Evolutionary conservation across 2,113 vertebrate genomes (phyloP), one percentile per base, ranked within the genome.

Genomic region (Channa maculata): DNA sequence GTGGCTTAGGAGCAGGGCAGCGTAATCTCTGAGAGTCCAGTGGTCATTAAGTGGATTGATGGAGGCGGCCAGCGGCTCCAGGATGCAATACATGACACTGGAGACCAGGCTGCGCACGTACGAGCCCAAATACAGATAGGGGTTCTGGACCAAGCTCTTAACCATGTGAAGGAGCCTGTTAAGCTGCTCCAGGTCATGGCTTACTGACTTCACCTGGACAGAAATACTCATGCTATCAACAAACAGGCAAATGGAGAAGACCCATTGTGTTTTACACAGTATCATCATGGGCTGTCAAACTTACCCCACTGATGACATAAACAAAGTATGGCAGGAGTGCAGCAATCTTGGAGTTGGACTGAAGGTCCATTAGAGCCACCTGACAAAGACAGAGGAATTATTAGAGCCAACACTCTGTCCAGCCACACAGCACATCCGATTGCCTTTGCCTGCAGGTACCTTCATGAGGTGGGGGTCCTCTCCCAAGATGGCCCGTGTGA

Each of bases 1-100:
- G 87, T 96, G 95, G 77, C 96, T 96, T n/a, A 98, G 95, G 0
- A 98, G 93, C 74, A 97, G 91, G 0, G 97, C 97, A 0, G 96
- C 97, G 0, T 96, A 97, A 80, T 98, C 97, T 0, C 97, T 85
- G 15, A 98, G 93, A 7, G 96, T 97, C 97, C 97, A 98, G 93
- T 98, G 97, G 92, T 98, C 97, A 7, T 98, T 98, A n/a, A 98
- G 94, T 0, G 97, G 97, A 84, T 98, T 98, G 83, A 98, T 98
- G 87, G 97, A 98, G 48, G 97, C 97, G 0, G 97, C 97, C 60
- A 98, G 92, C 0, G 97, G 97, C 91, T 98, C 97, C 69, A 98
- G 82, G 74, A 97, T 96, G 55, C 97, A 98, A 92, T 98, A 98
- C 91, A 97, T 95, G 80, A 98, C 96, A 0, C 97, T 98, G 91